phyloP scores from a whole-genome alignment of 2,113 vertebrate genomes.

The Pipra filicauda region DNA sequence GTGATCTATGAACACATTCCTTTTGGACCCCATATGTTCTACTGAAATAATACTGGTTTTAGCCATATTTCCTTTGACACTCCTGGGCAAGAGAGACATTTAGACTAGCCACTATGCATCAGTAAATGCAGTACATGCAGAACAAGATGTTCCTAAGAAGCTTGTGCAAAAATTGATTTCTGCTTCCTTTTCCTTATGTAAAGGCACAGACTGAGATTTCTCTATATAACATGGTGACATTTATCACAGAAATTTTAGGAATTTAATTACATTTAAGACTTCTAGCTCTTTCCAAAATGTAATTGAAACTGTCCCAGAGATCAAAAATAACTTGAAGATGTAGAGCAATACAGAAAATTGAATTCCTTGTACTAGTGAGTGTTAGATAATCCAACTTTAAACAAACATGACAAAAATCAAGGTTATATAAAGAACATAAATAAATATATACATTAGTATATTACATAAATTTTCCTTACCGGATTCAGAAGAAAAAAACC shows the following conservation, averaged over 20 bases:
- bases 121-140: not conserved
- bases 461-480: not conserved
- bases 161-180: not conserved
- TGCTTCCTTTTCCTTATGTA: not conserved
- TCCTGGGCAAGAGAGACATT: not conserved
- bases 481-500: not conserved
- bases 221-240: not conserved
- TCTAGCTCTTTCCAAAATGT: not conserved
- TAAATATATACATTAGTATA: not conserved
- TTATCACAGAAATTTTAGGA: not conserved
- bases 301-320: not conserved
- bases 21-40: not conserved
- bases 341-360: not conserved
- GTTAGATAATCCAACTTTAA: not conserved
- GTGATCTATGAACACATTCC: fast-evolving
- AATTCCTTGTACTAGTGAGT: not conserved
- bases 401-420: not conserved
- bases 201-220: not conserved
- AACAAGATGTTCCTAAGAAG: not conserved
- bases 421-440: not conserved
- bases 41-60: not conserved
- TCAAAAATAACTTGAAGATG: not conserved
- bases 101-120: not conserved
- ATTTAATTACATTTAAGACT: not conserved
- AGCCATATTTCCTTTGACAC: not conserved